These are phyloP conservation scores for Zoanthus solanderi DNA, from an alignment of 92 coral and sea anemone species.

Conservation along the genomic window DNA sequence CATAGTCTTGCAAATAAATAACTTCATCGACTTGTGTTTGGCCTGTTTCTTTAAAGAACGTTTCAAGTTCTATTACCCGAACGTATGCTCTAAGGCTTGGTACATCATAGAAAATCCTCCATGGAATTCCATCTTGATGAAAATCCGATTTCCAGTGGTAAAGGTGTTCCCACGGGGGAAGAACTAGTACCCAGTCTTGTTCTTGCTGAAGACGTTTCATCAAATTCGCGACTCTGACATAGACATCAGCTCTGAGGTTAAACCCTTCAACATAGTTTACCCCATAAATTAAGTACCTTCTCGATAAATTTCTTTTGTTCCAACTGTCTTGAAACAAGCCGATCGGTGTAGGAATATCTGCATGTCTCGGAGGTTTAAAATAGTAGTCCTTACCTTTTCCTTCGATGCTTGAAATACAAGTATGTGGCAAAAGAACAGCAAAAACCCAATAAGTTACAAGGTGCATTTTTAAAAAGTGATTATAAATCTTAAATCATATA, in stretches of 20 bases:
- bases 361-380: conserved; percentile 14
- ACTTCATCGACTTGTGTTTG: conserved; percentile 58
- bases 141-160: conserved; percentile 65
- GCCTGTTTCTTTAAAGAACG: conserved; percentile 37
- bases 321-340: not conserved
- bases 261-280: conserved; percentile 65
- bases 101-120: conserved; percentile 64
- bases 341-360: not conserved
- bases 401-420: not conserved
- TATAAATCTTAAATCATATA: not conserved
- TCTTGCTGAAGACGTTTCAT: conserved; percentile 53
- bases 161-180: conserved; percentile 72
- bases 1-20: conserved; percentile 57
- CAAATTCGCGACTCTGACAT: conserved; percentile 64
- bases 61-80: conserved; percentile 55
- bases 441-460: conserved; percentile 26
- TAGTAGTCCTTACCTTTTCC: not conserved
- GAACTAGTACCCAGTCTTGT: conserved; percentile 68
- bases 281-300: conserved; percentile 57
- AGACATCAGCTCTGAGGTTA: conserved; percentile 65
- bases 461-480: not conserved
- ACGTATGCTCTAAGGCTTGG: conserved; percentile 49
- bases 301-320: conserved; percentile 17
- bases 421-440: not conserved
- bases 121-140: conserved; percentile 52